Evolutionary conservation across 2,797 vertebrate species (phyloP).

Genomic region (Neosilurus mollespiculum): DNA sequence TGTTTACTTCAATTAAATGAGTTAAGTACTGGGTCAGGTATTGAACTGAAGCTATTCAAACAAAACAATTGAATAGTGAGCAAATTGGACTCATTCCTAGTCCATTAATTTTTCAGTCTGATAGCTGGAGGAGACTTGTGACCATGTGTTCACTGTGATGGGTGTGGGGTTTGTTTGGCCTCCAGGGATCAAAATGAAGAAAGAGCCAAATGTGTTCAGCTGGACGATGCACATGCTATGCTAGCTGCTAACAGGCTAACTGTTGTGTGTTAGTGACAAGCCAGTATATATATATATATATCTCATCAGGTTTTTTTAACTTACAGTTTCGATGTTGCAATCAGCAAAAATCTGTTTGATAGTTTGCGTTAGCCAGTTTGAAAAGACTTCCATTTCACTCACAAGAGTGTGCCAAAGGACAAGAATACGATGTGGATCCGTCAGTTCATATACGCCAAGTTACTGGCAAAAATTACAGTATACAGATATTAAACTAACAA

Average conservation of each 20-base stretch:
- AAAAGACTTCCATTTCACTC: too few species aligned
- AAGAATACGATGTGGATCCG: too few species aligned
- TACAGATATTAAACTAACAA: too few species aligned
- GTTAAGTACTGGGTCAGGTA: constrained; percentile 22
- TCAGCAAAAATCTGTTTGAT: too few species aligned
- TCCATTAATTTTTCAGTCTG: background rate
- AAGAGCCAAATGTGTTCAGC: background rate
- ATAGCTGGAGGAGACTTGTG: background rate
- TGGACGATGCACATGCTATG: background rate
- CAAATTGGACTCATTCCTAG: background rate
- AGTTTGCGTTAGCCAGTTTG: too few species aligned
- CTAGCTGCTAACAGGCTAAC: background rate
- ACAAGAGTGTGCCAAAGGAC: too few species aligned
- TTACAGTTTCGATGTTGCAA: too few species aligned
- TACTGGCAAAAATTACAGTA: too few species aligned
- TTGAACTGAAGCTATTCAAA: constrained; percentile 4
- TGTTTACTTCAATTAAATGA: constrained; percentile 43
- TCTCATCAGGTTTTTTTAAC: too few species aligned
- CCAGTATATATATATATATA: too few species aligned
- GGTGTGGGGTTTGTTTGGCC: constrained; percentile 59
- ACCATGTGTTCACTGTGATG: constrained; percentile 50
- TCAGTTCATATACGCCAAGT: too few species aligned
- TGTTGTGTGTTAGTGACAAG: background rate
- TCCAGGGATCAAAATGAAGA: constrained; percentile 78
- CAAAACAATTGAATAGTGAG: constrained; percentile 13